Evolutionary conservation across 2,113 vertebrate genomes (phyloP).

Genomic region (Otocyon megalotis): DNA sequence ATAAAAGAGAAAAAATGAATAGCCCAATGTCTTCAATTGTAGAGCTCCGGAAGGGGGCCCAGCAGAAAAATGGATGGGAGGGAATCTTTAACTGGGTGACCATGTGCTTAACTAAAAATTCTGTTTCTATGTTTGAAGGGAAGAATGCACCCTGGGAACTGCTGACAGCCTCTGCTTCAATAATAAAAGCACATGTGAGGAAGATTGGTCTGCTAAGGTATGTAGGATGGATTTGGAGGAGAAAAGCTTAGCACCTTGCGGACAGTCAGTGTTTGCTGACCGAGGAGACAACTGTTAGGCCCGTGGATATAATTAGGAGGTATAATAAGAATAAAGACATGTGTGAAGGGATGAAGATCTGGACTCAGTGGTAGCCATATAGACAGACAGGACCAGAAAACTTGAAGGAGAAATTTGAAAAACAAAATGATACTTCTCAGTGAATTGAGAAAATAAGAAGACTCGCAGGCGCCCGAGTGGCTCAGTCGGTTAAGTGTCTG

Average conservation of each 20-base stretch:
- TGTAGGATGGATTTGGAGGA: neutral
- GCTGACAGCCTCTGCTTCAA: neutral
- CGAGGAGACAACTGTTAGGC: neutral
- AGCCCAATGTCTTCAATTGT: neutral
- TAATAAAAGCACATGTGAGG: neutral
- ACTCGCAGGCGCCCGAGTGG: neutral
- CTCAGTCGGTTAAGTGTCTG: neutral
- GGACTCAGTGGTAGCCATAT: too few species aligned
- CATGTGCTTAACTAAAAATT: neutral
- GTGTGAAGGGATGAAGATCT: neutral
- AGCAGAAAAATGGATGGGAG: neutral
- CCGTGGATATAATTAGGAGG: neutral
- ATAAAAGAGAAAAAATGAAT: neutral
- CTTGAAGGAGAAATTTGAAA: neutral
- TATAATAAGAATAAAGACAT: neutral
- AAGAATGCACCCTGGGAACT: neutral
- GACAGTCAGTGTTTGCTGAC: neutral
- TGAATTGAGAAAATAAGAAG: neutral
- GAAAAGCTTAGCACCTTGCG: neutral
- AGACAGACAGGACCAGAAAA: neutral
- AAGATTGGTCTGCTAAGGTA: neutral
- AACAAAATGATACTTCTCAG: neutral
- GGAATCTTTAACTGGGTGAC: neutral
- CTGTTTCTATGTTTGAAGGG: neutral
- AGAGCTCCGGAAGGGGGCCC: neutral